Evolutionary conservation across 2,797 vertebrate species (phyloP).

Genomic region (Carduelis carduelis): DNA sequence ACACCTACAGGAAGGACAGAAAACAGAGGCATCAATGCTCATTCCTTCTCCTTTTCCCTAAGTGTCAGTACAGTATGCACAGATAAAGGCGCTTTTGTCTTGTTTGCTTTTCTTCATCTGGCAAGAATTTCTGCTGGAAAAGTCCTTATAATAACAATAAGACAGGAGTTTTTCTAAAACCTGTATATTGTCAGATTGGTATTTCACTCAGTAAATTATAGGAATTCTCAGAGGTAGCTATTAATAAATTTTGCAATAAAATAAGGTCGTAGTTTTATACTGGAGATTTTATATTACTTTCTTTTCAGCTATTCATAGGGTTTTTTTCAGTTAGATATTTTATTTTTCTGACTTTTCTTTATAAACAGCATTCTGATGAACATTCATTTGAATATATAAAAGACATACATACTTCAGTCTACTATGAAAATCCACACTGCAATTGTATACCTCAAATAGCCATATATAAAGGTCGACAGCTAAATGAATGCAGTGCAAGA

Average conservation of each 20-base stretch:
- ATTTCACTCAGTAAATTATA: neutral
- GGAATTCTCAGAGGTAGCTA: neutral
- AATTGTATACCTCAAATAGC: slow-evolving; percentile 4
- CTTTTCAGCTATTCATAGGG: neutral
- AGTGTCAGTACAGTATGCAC: neutral
- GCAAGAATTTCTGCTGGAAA: neutral
- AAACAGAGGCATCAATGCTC: neutral
- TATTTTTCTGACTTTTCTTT: neutral
- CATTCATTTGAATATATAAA: neutral
- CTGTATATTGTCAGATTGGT: neutral
- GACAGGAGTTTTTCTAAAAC: neutral
- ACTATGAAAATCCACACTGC: neutral
- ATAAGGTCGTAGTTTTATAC: neutral
- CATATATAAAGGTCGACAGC: neutral
- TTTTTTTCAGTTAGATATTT: neutral
- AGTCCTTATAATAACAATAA: neutral
- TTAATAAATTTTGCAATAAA: neutral
- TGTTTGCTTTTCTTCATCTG: neutral
- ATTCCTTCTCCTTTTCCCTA: neutral
- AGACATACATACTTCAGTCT: neutral
- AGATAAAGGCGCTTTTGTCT: neutral
- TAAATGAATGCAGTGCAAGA: neutral
- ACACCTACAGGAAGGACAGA: slow-evolving; percentile 83
- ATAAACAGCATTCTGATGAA: neutral
- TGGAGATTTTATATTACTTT: neutral